Percentiles rank a stretch among this genome's conserved stretches.
Evolutionary conservation across 1,140 invertebrate genomes (phyloP).

Genomic region (Zophobas atratus): DNA sequence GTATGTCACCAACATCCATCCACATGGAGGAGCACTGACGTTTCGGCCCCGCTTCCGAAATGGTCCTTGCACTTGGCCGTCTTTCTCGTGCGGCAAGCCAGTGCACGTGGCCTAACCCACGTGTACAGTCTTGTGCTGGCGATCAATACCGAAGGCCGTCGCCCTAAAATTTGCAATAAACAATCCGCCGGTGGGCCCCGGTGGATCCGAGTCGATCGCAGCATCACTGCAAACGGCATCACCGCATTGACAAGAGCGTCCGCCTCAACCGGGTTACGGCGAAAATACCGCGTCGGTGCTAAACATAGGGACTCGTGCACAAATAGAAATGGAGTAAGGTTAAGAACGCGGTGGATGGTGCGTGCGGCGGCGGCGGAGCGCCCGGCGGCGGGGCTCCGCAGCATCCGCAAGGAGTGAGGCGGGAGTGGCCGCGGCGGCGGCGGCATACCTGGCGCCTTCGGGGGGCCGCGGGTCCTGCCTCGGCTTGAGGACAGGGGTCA

Average conservation of each 20-base stretch:
- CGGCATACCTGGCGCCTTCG: conserved; percentile 77
- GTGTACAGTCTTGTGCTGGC: conserved; percentile 40
- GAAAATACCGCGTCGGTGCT: conserved; percentile 44
- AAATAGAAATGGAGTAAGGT: conserved; percentile 49
- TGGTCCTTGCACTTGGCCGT: background rate
- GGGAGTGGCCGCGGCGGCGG: conserved; percentile 55
- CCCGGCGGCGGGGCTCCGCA: conserved; percentile 31
- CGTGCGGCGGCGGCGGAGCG: conserved; percentile 44
- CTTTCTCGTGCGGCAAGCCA: conserved; percentile 6
- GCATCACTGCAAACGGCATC: background rate
- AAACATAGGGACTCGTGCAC: conserved; percentile 46
- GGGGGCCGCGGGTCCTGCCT: conserved; percentile 90
- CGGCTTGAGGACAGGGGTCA: conserved; percentile 94
- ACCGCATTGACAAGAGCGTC: conserved; percentile 40
- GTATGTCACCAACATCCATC: too few relatives aligned
- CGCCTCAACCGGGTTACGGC: conserved; percentile 36
- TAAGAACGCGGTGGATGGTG: conserved; percentile 51
- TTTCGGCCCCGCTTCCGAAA: too few relatives aligned
- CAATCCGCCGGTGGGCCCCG: background rate
- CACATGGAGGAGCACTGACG: too few relatives aligned
- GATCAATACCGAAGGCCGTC: conserved; percentile 41
- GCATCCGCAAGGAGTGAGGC: conserved; percentile 55
- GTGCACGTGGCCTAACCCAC: conserved; percentile 43
- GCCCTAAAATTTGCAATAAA: conserved; percentile 39
- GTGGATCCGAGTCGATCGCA: too few relatives aligned